Evolutionary conservation across 92 coral and sea anemone genomes (phyloP).

Genomic region (Phenganax marumi): DNA sequence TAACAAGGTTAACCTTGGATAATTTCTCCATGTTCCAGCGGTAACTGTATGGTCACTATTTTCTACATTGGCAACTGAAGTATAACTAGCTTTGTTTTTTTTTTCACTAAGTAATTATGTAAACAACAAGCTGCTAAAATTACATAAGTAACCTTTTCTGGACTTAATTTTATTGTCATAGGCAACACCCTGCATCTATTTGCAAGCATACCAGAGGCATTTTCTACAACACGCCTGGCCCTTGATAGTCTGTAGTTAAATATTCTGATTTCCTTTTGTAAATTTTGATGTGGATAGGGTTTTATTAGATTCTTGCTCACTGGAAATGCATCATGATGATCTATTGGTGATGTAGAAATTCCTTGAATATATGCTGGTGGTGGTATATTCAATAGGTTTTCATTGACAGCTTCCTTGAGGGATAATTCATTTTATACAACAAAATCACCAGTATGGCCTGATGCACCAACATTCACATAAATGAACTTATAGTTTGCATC

Average conservation of each 20-base stretch:
- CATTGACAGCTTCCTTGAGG: no score
- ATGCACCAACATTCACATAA: no score
- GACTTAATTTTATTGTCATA: conserved; percentile 10
- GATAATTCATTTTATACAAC: no score
- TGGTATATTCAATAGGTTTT: no score
- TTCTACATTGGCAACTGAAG: conserved; percentile 31
- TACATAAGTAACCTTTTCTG: conserved; percentile 9
- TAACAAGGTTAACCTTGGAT: conserved; percentile 15
- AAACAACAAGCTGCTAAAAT: no score
- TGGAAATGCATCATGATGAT: conserved; percentile 31
- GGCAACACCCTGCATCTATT: no score
- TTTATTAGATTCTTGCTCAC: neutral
- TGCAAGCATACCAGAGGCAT: no score
- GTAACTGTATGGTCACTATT: conserved; percentile 31
- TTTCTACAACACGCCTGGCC: no score
- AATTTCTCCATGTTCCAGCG: conserved; percentile 25
- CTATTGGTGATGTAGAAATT: neutral
- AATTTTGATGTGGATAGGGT: conserved; percentile 17
- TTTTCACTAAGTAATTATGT: no score
- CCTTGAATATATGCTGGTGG: no score
- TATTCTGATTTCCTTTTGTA: conserved; percentile 1
- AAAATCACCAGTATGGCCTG: no score
- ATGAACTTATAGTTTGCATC: no score
- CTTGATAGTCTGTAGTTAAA: conserved; percentile 14
- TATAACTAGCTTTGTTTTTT: conserved; percentile 21